Percentiles rank a stretch among this genome's conserved stretches.
These are phyloP conservation scores for Ochropleura plecta DNA, from an alignment of 2,888 invertebrate species.

Conservation along the genomic window DNA sequence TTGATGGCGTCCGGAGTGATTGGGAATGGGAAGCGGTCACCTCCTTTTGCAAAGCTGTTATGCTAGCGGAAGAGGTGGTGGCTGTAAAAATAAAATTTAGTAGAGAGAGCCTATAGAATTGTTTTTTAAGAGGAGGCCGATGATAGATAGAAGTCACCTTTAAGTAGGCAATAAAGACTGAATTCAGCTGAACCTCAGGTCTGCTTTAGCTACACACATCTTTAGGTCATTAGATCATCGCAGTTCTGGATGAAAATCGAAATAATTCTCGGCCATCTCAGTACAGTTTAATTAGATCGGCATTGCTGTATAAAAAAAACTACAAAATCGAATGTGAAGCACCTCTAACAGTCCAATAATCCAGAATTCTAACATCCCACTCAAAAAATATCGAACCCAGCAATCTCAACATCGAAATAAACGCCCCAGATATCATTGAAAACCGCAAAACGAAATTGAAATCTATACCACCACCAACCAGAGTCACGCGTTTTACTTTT, in stretches of 20 bases:
- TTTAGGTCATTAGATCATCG: neutral
- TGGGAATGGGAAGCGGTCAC: too few relatives aligned
- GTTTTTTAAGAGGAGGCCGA: neutral
- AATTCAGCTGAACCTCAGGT: neutral
- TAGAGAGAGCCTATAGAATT: neutral
- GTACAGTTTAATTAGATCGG: neutral
- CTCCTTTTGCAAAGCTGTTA: too few relatives aligned
- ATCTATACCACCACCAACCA: constrained; percentile 49
- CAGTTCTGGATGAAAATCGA: neutral
- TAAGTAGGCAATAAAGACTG: neutral
- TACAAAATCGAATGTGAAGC: neutral
- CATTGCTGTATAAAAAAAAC: neutral
- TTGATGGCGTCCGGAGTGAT: too few relatives aligned
- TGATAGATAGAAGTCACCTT: neutral
- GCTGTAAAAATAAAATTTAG: too few relatives aligned
- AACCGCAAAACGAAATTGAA: constrained; percentile 68
- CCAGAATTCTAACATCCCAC: neutral
- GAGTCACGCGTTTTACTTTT: constrained; percentile 60
- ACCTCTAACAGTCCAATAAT: constrained; percentile 8
- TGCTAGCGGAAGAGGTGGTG: too few relatives aligned
- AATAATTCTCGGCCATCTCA: neutral
- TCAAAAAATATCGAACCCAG: constrained; percentile 23
- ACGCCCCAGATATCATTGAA: constrained; percentile 25
- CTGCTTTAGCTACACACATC: neutral
- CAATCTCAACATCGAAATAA: constrained; percentile 30